These are phyloP conservation scores for Goniozus legneri DNA, from an alignment of 1,140 invertebrate genomes.

Conservation along the genomic window DNA sequence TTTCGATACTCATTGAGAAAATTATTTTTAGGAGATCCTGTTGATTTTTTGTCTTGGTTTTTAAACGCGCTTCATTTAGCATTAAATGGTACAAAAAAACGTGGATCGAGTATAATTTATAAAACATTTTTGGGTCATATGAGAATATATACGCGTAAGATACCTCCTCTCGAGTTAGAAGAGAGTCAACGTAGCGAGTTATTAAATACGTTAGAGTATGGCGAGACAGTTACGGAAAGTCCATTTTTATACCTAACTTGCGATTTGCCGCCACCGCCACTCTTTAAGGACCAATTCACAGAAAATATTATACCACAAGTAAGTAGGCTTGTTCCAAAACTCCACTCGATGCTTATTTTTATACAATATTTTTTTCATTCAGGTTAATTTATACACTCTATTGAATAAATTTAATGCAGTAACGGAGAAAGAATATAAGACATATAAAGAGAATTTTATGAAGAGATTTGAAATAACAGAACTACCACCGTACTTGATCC, in stretches of 20 bases:
- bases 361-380: conserved; percentile 28
- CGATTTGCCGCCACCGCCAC: conserved; percentile 91
- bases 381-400: conserved; percentile 91
- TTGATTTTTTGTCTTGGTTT: conserved; percentile 96
- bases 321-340: conserved; percentile 10
- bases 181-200: conserved; percentile 82
- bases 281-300: conserved; percentile 95
- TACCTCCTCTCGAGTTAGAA: conserved; percentile 89
- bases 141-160: conserved; percentile 91
- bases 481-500: conserved; percentile 94
- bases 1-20: background rate
- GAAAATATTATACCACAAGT: conserved; percentile 99
- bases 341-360: conserved; percentile 4
- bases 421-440: conserved; percentile 97
- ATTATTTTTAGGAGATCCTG: conserved; percentile 77
- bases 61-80: conserved; percentile 90
- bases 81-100: conserved; percentile 82
- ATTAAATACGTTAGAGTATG: conserved; percentile 81
- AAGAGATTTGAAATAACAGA: conserved; percentile 95
- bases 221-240: conserved; percentile 81
- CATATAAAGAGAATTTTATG: conserved; percentile 97
- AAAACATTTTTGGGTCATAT: conserved; percentile 94
- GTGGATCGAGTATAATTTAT: conserved; percentile 86
- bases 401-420: conserved; percentile 95
- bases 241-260: conserved; percentile 95